Base-by-base conservation (phyloP, 1,140 invertebrate species). In the Hermetia illucens region DNA sequence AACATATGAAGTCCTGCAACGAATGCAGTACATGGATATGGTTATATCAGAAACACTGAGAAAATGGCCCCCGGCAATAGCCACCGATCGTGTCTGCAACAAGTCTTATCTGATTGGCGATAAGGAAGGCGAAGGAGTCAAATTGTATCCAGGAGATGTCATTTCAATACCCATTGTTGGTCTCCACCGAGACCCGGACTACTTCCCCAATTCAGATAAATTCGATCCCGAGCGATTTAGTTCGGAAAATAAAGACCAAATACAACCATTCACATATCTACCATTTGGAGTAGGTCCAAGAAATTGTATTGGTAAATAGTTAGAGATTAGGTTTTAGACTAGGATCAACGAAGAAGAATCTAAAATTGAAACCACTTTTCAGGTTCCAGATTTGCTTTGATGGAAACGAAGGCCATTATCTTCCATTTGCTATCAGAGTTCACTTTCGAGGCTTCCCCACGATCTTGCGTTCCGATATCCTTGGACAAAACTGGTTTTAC, bases 291-390 rank as follows among this genome's bases (percentile, higher is more conserved):
- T 47, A 32, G 71, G 71, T 12, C 61, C 63, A 5, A 55, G 68
- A 43, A 67, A 65, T 41, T 73, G 70, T 39, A 68, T 73, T 35
- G 71, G 67, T 49, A 55, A 53, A 55, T 63, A 77, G 24, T 75
- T 84, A 35, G 80, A n/a, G n/a, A 16, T 33, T 34, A 17, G 34
- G 24, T 35, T 25, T 36, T n/a, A n/a, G n/a, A 16, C 31, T 42
- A 17, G 12, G 20, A 27, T 36, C 19, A 5, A 21, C 33, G 32
- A 34, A 42, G 30, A 3, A 13, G 13, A 33, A 34, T 40, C 17
- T 4, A 15, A 9, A 4, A 21, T 20, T 4, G 31, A 5, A 4
- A 16, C 39, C 20, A 20, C n/a, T 44, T 45, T 37, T 25, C 30
- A 43, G 51, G 49, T 6, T 45, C 42, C 12, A 66, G 65, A 43